Base-by-base conservation (phyloP, 2,888 invertebrate genomes). In the Cephonodes hylas region DNA sequence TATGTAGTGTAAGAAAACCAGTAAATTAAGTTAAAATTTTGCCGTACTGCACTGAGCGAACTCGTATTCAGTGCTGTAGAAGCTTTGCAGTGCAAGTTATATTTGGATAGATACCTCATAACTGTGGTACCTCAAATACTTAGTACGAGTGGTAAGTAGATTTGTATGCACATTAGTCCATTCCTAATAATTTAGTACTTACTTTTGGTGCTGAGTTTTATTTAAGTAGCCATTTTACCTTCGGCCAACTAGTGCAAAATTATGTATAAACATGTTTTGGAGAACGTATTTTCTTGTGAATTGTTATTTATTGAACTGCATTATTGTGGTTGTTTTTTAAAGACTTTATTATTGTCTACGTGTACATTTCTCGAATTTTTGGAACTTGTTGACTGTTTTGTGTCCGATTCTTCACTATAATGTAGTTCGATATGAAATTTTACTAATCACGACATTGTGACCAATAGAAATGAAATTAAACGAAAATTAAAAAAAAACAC, bases 291-390 rank as follows among this genome's bases (percentile, higher is more conserved):
- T 71, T 78, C 80, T 79, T 77, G 75, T 73, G 72, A 78, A 74
- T 79, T 81, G 77, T 84, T 83, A 74, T 79, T 77, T 70, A 81
- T 85, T 84, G 81, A 85, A 85, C 85, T 84, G 77, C 85, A 83
- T 85, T 85, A 85, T 81, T 80, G 80, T 86, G 80, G 66, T 75
- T 66, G 64, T 77, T 79, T 80, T 77, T 69, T 76, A 79, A 42
- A 23, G 72, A 73, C 70, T 73, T 72, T 75, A 73, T 79, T 77
- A 69, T 75, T 42, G 68, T 74, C 69, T 76, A 74, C 73, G 74
- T 81, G 75, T 81, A 71, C 76, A 78, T 76, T 78, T 76, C 81
- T 86, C 83, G 83, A 84, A 83, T 84, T 84, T 81, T 85, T 81
- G 80, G 77, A 81, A 78, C 77, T 78, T 83, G 80, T 86, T 84